These are phyloP conservation scores for Baryphthengus martii DNA, from an alignment of 2,113 vertebrate genomes.

Conservation along the genomic window DNA sequence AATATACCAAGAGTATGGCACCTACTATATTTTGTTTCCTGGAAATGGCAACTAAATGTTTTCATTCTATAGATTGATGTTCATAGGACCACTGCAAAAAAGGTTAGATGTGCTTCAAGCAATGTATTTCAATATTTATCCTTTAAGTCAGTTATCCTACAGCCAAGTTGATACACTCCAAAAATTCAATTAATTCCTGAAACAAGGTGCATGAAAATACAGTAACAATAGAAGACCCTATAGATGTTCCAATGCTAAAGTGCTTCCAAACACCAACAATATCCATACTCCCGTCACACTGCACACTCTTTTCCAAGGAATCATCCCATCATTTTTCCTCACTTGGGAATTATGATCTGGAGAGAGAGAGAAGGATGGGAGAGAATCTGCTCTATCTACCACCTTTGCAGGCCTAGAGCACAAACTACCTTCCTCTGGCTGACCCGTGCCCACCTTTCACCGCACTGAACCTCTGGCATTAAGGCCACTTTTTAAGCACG, in stretches of 20 bases:
- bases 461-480: not conserved
- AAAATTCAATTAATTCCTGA: not conserved
- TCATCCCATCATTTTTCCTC: not conserved
- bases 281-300: not conserved
- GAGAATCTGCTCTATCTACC: not conserved
- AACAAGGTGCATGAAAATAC: not conserved
- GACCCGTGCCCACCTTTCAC: not conserved
- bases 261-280: not conserved
- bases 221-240: not conserved
- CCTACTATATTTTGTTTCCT: fast-evolving
- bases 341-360: not conserved
- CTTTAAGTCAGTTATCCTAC: not conserved
- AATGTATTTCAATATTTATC: not conserved
- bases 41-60: not conserved
- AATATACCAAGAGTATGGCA: not conserved
- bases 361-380: not conserved
- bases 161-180: not conserved
- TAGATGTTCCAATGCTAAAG: not conserved
- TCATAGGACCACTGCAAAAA: not conserved
- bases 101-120: not conserved
- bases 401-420: not conserved
- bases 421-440: not conserved
- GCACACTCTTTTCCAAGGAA: not conserved
- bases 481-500: not conserved
- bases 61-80: not conserved